Conservation (phyloP, 1,140 invertebrate species). For the Drosophila tsacasi region DNA sequence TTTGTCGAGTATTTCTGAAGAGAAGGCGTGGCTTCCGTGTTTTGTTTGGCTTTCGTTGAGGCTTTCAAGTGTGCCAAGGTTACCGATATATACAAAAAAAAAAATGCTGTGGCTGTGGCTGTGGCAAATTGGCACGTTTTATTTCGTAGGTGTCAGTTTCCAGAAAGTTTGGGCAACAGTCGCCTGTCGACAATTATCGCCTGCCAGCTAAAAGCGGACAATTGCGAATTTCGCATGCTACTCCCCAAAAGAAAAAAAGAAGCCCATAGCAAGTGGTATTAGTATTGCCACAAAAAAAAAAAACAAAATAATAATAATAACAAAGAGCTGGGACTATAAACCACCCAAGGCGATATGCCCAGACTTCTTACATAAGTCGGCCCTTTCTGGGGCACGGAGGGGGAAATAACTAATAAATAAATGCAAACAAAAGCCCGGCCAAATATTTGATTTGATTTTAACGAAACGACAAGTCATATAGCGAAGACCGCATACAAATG, state of each 20-base stretch:
- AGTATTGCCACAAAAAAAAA: conserved; percentile 25
- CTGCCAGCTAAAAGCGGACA: conserved; percentile 62
- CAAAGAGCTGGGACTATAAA: conserved; percentile 51
- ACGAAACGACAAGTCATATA: conserved; percentile 71
- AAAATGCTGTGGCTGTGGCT: too few species aligned
- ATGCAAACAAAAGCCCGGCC: conserved; percentile 46
- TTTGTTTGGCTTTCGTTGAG: conserved; percentile 9
- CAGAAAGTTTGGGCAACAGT: conserved; percentile 38
- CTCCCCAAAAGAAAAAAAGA: conserved; percentile 7
- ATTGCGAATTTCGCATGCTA: conserved; percentile 54
- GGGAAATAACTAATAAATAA: conserved; percentile 45
- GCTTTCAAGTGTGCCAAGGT: conserved; percentile 72
- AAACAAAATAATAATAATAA: conserved; percentile 8
- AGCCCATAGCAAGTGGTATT: conserved; percentile 12
- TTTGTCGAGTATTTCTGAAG: too few species aligned
- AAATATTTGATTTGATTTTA: conserved; percentile 82
- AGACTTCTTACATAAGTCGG: conserved; percentile 65
- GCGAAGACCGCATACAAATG: conserved; percentile 59
- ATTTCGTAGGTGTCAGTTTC: conserved; percentile 69
- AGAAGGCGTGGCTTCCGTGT: conserved; percentile 42
- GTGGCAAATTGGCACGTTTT: conserved; percentile 59
- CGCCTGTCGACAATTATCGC: conserved; percentile 48
- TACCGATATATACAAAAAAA: conserved; percentile 33
- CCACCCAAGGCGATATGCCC: conserved; percentile 66
- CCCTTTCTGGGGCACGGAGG: conserved; percentile 25